Evolutionary conservation across 2,113 vertebrate genomes (phyloP).

Genomic region (Xiphias gladius): DNA sequence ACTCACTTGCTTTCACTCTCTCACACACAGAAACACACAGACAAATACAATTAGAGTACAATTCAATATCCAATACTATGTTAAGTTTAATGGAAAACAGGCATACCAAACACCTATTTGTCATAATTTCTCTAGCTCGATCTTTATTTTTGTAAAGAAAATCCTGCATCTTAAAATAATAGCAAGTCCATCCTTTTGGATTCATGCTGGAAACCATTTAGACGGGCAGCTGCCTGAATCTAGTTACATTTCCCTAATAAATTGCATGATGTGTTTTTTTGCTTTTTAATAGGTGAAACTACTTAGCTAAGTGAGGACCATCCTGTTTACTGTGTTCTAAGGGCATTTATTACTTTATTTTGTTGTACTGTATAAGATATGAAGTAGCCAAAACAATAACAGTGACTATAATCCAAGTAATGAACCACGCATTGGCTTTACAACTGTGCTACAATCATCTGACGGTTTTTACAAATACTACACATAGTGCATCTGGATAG

Average conservation of each 20-base stretch:
- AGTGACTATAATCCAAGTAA: not conserved
- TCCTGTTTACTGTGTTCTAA: not conserved
- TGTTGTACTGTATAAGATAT: not conserved
- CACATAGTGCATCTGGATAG: conserved; percentile 8
- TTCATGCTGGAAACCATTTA: conserved; percentile 34
- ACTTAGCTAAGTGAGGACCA: not conserved
- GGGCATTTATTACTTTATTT: conserved; percentile 5
- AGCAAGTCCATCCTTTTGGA: conserved; percentile 10
- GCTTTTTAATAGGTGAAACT: not conserved
- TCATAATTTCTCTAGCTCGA: not conserved
- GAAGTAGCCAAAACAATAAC: not conserved
- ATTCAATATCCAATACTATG: conserved; percentile 29
- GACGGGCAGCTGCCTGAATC: not conserved
- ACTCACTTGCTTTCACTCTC: conserved; percentile 46
- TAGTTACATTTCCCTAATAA: not conserved
- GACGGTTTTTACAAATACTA: conserved; percentile 28
- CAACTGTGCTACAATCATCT: not conserved
- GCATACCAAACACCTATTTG: not conserved
- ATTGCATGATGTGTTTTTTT: conserved; percentile 6
- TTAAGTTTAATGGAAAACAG: conserved; percentile 36
- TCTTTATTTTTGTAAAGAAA: conserved; percentile 16
- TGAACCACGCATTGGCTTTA: not conserved
- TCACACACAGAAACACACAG: conserved; percentile 12
- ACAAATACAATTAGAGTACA: conserved; percentile 52
- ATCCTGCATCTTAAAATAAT: conserved; percentile 38